A percentile compares a stretch with the other conserved stretches of the same genome.
Conservation (phyloP, 2,888 invertebrate species). For the Leptinotarsa rubiginosa region DNA sequence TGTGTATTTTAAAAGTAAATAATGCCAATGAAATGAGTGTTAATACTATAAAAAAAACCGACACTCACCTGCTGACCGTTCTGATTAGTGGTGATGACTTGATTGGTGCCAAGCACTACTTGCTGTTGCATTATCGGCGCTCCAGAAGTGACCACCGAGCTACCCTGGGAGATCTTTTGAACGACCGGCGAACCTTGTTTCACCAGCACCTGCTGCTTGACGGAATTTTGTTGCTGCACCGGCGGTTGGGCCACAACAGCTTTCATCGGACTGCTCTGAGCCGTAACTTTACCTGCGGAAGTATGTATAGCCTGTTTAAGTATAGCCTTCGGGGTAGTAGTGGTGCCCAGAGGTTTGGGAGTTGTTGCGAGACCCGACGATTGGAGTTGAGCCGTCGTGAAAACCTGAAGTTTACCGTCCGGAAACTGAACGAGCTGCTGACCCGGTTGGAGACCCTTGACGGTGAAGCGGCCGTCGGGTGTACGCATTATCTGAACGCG, state of each 20-base stretch:
- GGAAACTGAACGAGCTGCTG: slow-evolving; percentile 94
- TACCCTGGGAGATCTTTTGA: slow-evolving; percentile 62
- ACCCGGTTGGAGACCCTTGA: slow-evolving; percentile 90
- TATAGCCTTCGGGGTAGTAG: slow-evolving; percentile 55
- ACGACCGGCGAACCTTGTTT: slow-evolving; percentile 62
- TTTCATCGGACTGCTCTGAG: slow-evolving; percentile 32
- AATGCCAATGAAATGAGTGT: background rate
- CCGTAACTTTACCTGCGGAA: slow-evolving; percentile 54
- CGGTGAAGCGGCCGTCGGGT: slow-evolving; percentile 91
- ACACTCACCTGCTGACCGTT: slow-evolving; percentile 65
- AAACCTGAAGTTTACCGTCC: slow-evolving; percentile 91
- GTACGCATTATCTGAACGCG: slow-evolving; percentile 92
- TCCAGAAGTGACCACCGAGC: slow-evolving; percentile 62
- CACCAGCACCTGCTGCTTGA: slow-evolving; percentile 59
- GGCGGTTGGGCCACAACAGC: slow-evolving; percentile 43
- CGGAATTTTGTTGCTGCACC: slow-evolving; percentile 56
- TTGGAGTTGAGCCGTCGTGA: slow-evolving; percentile 73
- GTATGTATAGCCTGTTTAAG: slow-evolving; percentile 55
- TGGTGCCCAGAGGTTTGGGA: slow-evolving; percentile 61
- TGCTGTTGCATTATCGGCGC: slow-evolving; percentile 64
- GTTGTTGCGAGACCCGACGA: slow-evolving; percentile 66
- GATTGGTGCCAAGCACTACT: slow-evolving; percentile 62
- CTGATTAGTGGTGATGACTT: slow-evolving; percentile 60
- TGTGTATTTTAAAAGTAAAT: too few species aligned
- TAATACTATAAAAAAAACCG: background rate